phyloP scores from a whole-genome alignment of 2,888 invertebrate genomes.

The Lasius platythorax region DNA sequence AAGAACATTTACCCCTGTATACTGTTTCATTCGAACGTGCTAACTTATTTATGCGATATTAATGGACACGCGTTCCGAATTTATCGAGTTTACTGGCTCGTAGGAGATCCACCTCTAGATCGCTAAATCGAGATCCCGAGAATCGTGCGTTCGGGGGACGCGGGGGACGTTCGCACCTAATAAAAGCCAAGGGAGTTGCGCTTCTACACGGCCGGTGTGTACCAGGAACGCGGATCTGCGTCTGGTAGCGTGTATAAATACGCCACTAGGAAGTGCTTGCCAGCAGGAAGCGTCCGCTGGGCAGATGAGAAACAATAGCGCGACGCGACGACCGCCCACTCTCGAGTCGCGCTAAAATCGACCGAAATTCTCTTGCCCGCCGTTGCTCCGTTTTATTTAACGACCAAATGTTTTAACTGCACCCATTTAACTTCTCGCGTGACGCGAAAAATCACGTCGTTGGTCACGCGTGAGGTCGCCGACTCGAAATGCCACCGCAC shows the following conservation, averaged over 20 bases:
- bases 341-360: conserved; percentile 28
- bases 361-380: conserved; percentile 43
- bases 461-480: conserved; percentile 8
- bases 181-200: conserved; percentile 56
- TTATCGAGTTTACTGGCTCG: conserved; percentile 54
- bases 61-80: conserved; percentile 29
- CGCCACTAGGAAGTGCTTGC: conserved; percentile 80
- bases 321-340: conserved; percentile 41
- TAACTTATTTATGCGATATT: not conserved
- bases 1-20: not conserved
- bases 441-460: conserved; percentile 6
- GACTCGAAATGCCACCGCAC: not conserved
- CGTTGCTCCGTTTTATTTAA: conserved; percentile 17
- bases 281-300: conserved; percentile 52
- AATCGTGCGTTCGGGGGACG: conserved; percentile 43
- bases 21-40: not conserved
- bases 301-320: conserved; percentile 59
- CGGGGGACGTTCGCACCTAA: conserved; percentile 64
- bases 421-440: not conserved
- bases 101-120: conserved; percentile 25
- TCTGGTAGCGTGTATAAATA: conserved; percentile 79
- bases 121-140: conserved; percentile 55
- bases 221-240: conserved; percentile 74
- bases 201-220: conserved; percentile 48
- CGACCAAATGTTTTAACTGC: not conserved